Base-by-base conservation (phyloP, 2,113 vertebrate species). In the Grammomys dolichurus region DNA sequence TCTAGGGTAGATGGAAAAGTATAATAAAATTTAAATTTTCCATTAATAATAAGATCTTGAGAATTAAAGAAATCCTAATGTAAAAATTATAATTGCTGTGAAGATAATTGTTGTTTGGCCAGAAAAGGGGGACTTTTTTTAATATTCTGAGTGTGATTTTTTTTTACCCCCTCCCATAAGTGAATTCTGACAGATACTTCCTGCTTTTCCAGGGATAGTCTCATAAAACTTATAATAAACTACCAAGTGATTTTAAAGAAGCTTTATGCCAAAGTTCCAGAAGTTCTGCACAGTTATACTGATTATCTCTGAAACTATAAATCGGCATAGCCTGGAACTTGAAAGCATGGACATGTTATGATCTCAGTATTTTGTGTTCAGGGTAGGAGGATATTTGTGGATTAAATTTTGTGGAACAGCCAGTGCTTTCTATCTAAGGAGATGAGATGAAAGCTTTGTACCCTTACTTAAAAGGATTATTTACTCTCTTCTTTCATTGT, bases 241-340 rank as follows among this genome's bases (percentile, higher is more conserved):
- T 11, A 88, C 36, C 85, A 70, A 93, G 85, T 63, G 22, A 72
- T 43, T 92, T 93, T 76, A 60, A 70, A 89, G 51, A 78, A 40
- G 31, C 19, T 88, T 90, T 19, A 48, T 40, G 48, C 11, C 76
- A 56, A 24, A 16, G 43, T 93, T 87, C 75, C 73, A 76, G 26
- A 93, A 87, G 93, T 94, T 94, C 81, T 78, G 22, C 43, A 84
- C 67, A 24, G 51, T 26, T 92, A 73, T 63, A 24, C 67, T 70
- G 70, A 88, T 90, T 78, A 77, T 89, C 54, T 77, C 60, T 70
- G 16, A 78, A 93, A 85, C 56, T 94, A 43, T 87, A 91, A 94
- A 65, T 91, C 46, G 43, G 80, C 26, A 93, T 87, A 63, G 16
- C n/a, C 65, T 85, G 36, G 90, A 70, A 87, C 73, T 65, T 81